Evolutionary conservation across 2,888 invertebrate genomes (phyloP).

Genomic region (Pinctada fucata): DNA sequence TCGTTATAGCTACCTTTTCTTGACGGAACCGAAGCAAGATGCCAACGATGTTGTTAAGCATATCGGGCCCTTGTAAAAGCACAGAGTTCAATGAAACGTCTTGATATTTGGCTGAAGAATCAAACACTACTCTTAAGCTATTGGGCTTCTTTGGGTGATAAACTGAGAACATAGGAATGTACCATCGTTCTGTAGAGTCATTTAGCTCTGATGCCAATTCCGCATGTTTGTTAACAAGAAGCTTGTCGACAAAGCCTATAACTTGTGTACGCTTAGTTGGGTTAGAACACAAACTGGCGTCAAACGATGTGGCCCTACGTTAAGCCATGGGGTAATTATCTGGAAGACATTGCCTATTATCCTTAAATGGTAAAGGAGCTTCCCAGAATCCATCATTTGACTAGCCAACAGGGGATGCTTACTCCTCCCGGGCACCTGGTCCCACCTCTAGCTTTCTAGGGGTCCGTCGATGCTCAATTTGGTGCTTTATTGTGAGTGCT

Average conservation of each 20-base stretch:
- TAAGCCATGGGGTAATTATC: neutral
- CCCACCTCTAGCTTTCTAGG: no score
- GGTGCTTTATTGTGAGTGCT: no score
- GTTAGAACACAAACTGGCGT: neutral
- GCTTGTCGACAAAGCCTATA: neutral
- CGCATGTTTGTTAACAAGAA: neutral
- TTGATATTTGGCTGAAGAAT: neutral
- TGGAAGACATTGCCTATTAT: neutral
- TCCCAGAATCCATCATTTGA: constrained; percentile 12
- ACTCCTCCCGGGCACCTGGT: no score
- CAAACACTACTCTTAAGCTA: constrained; percentile 2
- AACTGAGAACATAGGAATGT: neutral
- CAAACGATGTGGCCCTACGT: neutral
- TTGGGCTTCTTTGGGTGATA: neutral
- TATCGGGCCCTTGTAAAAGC: neutral
- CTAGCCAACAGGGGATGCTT: no score
- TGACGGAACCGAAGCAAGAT: neutral
- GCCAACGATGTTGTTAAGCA: neutral
- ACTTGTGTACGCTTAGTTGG: neutral
- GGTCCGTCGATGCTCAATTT: no score
- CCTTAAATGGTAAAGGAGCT: constrained; percentile 4
- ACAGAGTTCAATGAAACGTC: neutral
- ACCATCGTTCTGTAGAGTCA: neutral
- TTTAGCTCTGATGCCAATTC: neutral
- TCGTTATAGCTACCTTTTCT: neutral